These are phyloP conservation scores for Ormyrus thymus DNA, from an alignment of 2,888 invertebrate genomes.

Conservation along the genomic window DNA sequence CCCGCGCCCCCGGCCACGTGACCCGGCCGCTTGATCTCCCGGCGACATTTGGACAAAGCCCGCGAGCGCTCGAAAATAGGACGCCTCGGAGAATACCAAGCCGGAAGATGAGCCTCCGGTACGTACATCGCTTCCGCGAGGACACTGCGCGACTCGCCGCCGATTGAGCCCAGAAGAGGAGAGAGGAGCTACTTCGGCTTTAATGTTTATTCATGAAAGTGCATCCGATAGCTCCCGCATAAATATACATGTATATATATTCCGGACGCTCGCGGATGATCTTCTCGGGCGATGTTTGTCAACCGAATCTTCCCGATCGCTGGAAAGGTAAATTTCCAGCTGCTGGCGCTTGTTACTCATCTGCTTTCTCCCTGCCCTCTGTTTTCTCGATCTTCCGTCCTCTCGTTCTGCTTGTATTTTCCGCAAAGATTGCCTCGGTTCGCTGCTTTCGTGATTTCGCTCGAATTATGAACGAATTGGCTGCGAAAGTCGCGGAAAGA, in stretches of 20 bases:
- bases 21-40: slow-evolving; percentile 57
- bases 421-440: no score
- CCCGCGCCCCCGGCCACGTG: slow-evolving; percentile 1
- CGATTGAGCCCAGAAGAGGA: slow-evolving; percentile 14
- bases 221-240: slow-evolving; percentile 2
- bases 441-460: no score
- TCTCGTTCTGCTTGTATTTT: no score
- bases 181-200: slow-evolving; percentile 30
- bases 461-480: no score
- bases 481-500: no score
- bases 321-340: slow-evolving; percentile 24
- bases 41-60: slow-evolving; percentile 57
- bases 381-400: no score
- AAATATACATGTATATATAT: no score
- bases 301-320: slow-evolving; percentile 42
- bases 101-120: slow-evolving; percentile 48
- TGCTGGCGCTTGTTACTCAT: neutral
- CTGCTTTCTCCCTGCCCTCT: neutral
- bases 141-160: slow-evolving; percentile 17
- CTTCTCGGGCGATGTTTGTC: slow-evolving; percentile 34
- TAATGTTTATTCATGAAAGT: slow-evolving; percentile 53
- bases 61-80: slow-evolving; percentile 42
- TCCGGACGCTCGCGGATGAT: slow-evolving; percentile 6
- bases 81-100: slow-evolving; percentile 60
- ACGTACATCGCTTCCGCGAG: slow-evolving; percentile 20